Percentiles rank a stretch among this genome's conserved stretches.
Evolutionary conservation across 2,797 vertebrate species (phyloP).

Genomic region (Molossus alvarezi): DNA sequence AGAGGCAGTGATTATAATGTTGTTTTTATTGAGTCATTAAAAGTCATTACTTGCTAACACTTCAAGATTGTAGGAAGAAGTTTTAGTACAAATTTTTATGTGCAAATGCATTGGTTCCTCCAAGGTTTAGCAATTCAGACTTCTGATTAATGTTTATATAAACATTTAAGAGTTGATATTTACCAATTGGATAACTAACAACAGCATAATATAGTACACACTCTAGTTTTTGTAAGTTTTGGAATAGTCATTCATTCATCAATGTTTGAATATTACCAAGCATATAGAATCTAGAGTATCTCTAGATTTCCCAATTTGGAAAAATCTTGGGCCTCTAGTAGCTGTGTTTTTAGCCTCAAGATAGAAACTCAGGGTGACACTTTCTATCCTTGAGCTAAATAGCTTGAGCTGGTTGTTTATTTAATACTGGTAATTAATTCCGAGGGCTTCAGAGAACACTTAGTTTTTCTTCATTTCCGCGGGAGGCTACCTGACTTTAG

Average conservation of each 20-base stretch:
- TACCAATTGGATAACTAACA: not conserved
- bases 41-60: constrained; percentile 1
- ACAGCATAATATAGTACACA: not conserved
- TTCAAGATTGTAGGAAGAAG: not conserved
- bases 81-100: not conserved
- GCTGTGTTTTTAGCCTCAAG: not conserved
- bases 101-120: not conserved
- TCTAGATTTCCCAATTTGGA: constrained; percentile 6
- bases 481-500: not conserved
- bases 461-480: not conserved
- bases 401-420: constrained; percentile 1
- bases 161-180: not conserved
- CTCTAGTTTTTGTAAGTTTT: not conserved
- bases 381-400: not conserved
- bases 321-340: not conserved
- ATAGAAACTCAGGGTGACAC: not conserved
- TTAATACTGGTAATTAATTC: not conserved
- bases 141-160: constrained; percentile 28
- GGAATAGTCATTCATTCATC: not conserved
- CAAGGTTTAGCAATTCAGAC: not conserved
- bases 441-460: not conserved
- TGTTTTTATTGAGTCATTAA: constrained; percentile 14
- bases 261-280: not conserved
- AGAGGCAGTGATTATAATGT: not conserved
- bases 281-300: not conserved